phyloP scores from a whole-genome alignment of 2,888 invertebrate genomes.

The Itoplectis maculator region DNA sequence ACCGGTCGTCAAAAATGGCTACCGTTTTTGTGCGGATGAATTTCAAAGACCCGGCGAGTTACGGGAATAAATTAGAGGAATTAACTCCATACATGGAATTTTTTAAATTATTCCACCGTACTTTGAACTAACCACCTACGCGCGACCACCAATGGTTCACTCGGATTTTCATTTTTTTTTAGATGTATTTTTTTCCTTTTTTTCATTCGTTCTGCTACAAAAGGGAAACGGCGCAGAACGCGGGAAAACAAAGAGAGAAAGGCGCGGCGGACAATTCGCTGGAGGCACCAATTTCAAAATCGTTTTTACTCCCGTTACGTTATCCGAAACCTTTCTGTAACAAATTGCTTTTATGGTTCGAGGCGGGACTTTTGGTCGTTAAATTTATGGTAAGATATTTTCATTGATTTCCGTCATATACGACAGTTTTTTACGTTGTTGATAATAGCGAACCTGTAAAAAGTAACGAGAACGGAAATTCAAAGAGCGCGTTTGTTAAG shows the following conservation, averaged over 20 bases:
- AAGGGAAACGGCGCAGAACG: slow-evolving; percentile 27
- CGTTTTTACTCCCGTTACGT: slow-evolving; percentile 26
- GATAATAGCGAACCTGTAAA: too few relatives aligned
- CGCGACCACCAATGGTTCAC: slow-evolving; percentile 13
- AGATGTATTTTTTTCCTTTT: too few relatives aligned
- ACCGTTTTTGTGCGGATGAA: slow-evolving; percentile 11
- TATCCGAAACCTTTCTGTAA: slow-evolving; percentile 9
- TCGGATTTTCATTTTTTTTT: slow-evolving; percentile 41
- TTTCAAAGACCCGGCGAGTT: slow-evolving; percentile 4
- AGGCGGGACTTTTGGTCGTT: neutral
- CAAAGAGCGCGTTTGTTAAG: too few relatives aligned
- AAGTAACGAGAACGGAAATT: too few relatives aligned
- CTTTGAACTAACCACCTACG: slow-evolving; percentile 61
- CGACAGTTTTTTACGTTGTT: too few relatives aligned
- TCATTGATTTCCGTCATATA: neutral
- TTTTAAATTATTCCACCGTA: slow-evolving; percentile 63
- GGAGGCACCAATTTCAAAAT: slow-evolving; percentile 40
- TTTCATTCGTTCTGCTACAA: slow-evolving; percentile 16
- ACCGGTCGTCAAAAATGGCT: neutral
- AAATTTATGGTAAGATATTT: neutral
- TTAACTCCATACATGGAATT: slow-evolving; percentile 46
- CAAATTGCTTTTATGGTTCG: neutral
- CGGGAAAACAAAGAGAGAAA: slow-evolving; percentile 20
- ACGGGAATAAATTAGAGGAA: slow-evolving; percentile 50
- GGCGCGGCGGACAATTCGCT: slow-evolving; percentile 46